Conservation (phyloP, 2,888 invertebrate genomes). For the Syrphus vitripennis region DNA sequence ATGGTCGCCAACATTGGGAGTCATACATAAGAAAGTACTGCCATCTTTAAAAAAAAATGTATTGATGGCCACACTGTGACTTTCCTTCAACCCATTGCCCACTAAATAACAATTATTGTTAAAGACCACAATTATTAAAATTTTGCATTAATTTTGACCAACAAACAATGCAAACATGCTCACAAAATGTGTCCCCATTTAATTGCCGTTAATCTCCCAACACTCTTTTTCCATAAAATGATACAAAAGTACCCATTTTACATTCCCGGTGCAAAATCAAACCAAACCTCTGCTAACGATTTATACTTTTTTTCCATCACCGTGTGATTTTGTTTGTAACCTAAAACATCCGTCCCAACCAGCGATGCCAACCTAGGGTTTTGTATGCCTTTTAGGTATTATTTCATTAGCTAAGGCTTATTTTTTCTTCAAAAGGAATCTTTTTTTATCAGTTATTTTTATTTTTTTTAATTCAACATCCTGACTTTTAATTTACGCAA, state of each 20-base stretch:
- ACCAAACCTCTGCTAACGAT: neutral
- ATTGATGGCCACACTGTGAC: too few relatives aligned
- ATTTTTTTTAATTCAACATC: too few relatives aligned
- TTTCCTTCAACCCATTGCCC: too few relatives aligned
- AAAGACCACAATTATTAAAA: neutral
- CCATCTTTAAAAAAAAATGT: too few relatives aligned
- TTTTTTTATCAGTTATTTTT: too few relatives aligned
- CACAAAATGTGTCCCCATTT: neutral
- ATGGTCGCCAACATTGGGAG: too few relatives aligned
- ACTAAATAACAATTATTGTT: neutral
- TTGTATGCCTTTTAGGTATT: too few relatives aligned
- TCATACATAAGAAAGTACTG: too few relatives aligned
- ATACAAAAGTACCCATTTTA: conserved; percentile 9
- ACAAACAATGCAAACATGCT: neutral
- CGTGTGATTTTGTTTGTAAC: neutral
- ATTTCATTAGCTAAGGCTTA: too few relatives aligned
- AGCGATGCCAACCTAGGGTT: too few relatives aligned
- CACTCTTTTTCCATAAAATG: neutral
- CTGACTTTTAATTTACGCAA: too few relatives aligned
- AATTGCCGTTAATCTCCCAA: neutral
- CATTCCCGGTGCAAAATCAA: neutral
- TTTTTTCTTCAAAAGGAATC: too few relatives aligned
- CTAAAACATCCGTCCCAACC: neutral
- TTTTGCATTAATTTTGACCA: neutral
- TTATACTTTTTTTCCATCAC: neutral